phyloP scores from a whole-genome alignment of 2,113 vertebrate genomes.

The Neoarius graeffei region DNA sequence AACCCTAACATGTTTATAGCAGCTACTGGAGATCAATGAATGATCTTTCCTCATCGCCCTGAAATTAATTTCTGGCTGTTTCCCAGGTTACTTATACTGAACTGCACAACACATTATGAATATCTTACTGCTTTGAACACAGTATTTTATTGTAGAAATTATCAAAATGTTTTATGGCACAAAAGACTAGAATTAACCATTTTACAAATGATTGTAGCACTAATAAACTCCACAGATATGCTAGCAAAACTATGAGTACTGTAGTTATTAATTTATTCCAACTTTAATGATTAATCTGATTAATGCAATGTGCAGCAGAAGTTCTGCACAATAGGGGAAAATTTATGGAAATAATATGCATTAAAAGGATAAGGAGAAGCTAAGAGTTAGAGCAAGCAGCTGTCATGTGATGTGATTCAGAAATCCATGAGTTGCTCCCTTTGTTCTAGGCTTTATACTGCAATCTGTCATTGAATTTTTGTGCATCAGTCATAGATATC shows the following conservation, averaged over 20 bases:
- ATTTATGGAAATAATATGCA: conserved; percentile 73
- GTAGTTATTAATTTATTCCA: background rate
- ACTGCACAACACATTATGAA: background rate
- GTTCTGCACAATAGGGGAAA: conserved; percentile 40
- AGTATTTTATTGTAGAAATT: background rate
- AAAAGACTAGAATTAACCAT: background rate
- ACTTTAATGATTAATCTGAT: conserved; percentile 30
- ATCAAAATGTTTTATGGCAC: background rate
- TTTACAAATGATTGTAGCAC: background rate
- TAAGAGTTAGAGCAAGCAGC: conserved; percentile 62
- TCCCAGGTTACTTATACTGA: background rate
- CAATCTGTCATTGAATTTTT: conserved; percentile 70
- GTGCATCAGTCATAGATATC: conserved; percentile 61
- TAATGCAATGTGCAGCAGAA: conserved; percentile 35
- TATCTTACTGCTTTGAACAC: background rate
- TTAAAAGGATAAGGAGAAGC: conserved; percentile 62
- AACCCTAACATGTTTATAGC: too few species aligned
- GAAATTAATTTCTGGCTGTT: background rate
- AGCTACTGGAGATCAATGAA: background rate
- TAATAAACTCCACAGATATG: background rate
- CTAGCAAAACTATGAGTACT: background rate
- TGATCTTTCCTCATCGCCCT: background rate
- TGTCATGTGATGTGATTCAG: conserved; percentile 70
- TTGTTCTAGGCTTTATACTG: conserved; percentile 72
- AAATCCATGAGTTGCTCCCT: conserved; percentile 70